phyloP scores from a whole-genome alignment of 2,888 invertebrate species.

The Luperina nickerlii region DNA sequence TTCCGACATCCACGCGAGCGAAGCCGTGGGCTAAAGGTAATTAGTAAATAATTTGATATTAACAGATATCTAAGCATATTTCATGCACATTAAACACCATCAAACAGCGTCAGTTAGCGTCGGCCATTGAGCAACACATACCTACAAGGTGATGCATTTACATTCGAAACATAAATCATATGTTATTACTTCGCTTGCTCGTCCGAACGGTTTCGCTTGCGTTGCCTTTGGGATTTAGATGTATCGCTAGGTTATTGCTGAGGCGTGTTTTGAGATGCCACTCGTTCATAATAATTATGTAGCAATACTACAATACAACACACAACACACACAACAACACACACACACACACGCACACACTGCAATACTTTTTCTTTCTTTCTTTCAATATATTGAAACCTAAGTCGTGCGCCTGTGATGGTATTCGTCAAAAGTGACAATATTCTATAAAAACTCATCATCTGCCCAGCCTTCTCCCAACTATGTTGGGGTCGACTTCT shows the following conservation, averaged over 20 bases:
- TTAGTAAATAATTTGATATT: not conserved
- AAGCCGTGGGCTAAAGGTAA: not conserved
- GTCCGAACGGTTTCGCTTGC: conserved; percentile 31
- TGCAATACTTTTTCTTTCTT: too few species aligned
- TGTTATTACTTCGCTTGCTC: conserved; percentile 41
- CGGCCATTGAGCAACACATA: conserved; percentile 29
- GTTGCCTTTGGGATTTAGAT: conserved; percentile 42
- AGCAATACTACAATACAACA: too few species aligned
- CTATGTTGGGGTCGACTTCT: too few species aligned
- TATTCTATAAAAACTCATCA: too few species aligned
- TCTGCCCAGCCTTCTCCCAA: too few species aligned
- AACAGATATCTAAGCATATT: conserved; percentile 5
- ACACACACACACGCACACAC: too few species aligned
- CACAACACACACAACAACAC: too few species aligned
- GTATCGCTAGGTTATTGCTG: conserved; percentile 38
- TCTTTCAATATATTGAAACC: too few species aligned
- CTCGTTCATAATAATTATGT: too few species aligned
- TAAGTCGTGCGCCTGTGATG: not conserved
- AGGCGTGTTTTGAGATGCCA: conserved; percentile 9
- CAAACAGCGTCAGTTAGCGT: conserved; percentile 17
- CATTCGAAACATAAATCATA: conserved; percentile 62
- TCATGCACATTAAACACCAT: conserved; percentile 12
- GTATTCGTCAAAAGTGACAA: not conserved
- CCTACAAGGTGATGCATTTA: conserved; percentile 28
- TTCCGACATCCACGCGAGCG: not conserved